Percentiles rank a stretch among this genome's conserved stretches.
phyloP scores from a whole-genome alignment of 2,797 vertebrate species.

The Pempheris klunzingeri region DNA sequence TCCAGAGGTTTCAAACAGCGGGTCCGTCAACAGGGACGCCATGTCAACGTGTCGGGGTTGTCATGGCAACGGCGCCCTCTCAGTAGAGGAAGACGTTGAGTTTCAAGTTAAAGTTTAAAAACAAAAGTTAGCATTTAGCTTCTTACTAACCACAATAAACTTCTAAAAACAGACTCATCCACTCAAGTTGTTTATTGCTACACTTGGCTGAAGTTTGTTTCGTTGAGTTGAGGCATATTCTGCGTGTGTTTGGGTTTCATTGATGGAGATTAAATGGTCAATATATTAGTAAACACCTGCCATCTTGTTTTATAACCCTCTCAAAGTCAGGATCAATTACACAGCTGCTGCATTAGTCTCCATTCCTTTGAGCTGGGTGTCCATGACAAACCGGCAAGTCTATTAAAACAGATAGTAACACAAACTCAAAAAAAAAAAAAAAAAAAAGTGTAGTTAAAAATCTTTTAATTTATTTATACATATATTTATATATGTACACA shows the following conservation, averaged over 20 bases:
- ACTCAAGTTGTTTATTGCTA: no score
- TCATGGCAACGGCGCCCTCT: constrained; percentile 52
- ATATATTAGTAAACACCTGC: background rate
- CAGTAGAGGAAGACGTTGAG: background rate
- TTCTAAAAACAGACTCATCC: no score
- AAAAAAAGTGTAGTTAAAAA: constrained; percentile 87
- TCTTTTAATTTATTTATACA: constrained; percentile 90
- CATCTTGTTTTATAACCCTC: no score
- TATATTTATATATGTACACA: constrained; percentile 90
- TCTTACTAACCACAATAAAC: no score
- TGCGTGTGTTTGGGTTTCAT: no score
- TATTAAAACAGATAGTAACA: constrained; percentile 4
- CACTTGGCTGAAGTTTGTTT: no score
- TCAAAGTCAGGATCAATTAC: background rate
- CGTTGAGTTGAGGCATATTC: no score
- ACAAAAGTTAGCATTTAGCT: no score
- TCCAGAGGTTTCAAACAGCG: constrained; percentile 80
- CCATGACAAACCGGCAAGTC: background rate
- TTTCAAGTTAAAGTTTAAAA: no score
- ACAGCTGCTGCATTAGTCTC: background rate
- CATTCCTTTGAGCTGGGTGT: background rate
- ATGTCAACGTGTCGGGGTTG: constrained; percentile 78
- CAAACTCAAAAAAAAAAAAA: no score
- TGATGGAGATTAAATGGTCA: background rate
- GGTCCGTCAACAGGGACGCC: constrained; percentile 85